Base-by-base conservation (phyloP, 1,140 invertebrate genomes). In the Caenorhabditis remanei region DNA sequence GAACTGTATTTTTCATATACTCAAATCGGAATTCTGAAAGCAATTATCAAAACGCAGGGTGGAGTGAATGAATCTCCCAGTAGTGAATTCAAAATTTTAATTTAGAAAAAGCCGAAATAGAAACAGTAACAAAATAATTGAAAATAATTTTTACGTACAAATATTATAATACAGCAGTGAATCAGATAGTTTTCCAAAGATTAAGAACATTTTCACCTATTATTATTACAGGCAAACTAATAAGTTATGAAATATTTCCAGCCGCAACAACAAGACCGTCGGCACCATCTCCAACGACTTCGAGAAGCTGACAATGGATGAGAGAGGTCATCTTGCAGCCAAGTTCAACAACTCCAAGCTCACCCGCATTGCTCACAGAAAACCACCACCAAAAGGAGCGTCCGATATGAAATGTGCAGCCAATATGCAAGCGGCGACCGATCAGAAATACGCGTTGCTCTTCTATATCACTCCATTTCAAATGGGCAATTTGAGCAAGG, bases 391-490 rank as follows among this genome's bases (percentile, higher is more conserved):
- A 85, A 92, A 92, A 55, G 91, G 92, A 40, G 84, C 48, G 9
- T 71, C 82, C 0, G 87, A 88, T 14, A 32, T 88, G 40, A 88
- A 88, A 50, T 87, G 83, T 83, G 89, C 67, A 46, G 58, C 21
- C 84, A 58, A 56, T 90, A 87, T 87, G 32, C 91, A 91, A 46
- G 93, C 91, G 13, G 91, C 91, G 6, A 92, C 91, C n/a, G 91
- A 92, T 87, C 91, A 92, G 86, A 92, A 92, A 85, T 92, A 92
- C 79, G 91, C 91, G 40, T 87, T 92, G 8, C 89, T 92, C 0
- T 92, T 93, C 63, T 92, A 92, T 87, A 92, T 92, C 79, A 93
- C 90, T 16, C 91, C 92, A 13, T 92, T 92, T 65, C 91, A 92
- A 67, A 88, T 92, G 16, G 92, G 92, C 9, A 92, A 93, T 89